Base-by-base conservation (phyloP, 2,113 vertebrate genomes). In the Galemys pyrenaicus region DNA sequence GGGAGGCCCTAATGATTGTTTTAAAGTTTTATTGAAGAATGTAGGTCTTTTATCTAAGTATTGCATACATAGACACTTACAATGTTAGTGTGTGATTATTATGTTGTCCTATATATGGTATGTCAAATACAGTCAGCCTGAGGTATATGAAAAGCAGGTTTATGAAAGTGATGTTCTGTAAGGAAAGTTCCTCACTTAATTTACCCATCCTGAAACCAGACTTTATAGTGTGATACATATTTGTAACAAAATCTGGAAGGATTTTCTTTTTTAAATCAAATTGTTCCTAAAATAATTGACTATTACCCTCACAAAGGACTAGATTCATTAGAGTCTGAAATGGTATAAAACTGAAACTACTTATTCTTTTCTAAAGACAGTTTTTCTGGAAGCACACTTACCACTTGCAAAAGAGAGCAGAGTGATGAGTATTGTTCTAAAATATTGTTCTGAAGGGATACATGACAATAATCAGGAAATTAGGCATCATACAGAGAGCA, bases 1-100 rank as follows among this genome's bases (percentile, higher is more conserved):
- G n/a, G n/a, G n/a, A n/a, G n/a, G n/a, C n/a, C n/a, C 93, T n/a
- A 54, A 62, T 71, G 0, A 60, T 78, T 49, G n/a, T 67, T 75
- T 92, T 88, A 46, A 64, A 49, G 11, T 35, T 67, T 78, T 81
- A 44, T 32, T 81, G 16, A 54, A 96, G 17, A 94, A 17, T 82
- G 24, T 20, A 32, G 37, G 10, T 71, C 17, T 94, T 84, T 89
- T 67, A 67, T 84, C 30, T 67, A 64, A 91, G 32, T 85, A 49
- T 35, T 56, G 10, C 22, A 49, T 35, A 10, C 20, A 16, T 35
- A 22, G 32, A 49, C 9, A 51, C 79, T 24, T 54, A 73, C 62
- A 30, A 3, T 68, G 22, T 87, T 74, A 74, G 56, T 32, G 6
- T 39, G 46, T 73, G n/a, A 41, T 79, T 87, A 41, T 79, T 87